Conservation (phyloP, 1,140 invertebrate species). For the Triops cancriformis region DNA sequence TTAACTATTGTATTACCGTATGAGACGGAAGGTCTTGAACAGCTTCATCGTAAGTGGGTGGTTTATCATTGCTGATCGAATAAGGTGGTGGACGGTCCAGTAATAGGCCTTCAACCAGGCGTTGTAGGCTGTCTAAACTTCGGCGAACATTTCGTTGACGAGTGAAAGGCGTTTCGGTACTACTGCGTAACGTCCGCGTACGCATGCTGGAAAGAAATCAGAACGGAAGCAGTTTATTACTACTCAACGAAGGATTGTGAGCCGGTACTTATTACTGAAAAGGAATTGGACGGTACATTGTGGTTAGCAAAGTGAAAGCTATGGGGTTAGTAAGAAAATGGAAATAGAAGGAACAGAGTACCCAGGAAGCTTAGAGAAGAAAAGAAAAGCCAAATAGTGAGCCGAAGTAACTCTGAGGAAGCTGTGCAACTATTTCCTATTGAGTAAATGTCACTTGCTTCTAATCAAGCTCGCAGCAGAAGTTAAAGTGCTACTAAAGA, state of each 20-base stretch:
- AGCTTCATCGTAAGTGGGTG: conserved; percentile 26
- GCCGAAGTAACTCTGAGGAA: too few species aligned
- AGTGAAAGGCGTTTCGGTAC: neutral
- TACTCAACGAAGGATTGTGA: neutral
- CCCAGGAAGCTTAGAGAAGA: too few species aligned
- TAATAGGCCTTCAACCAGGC: conserved; percentile 23
- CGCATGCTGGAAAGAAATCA: neutral
- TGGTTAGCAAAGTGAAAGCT: too few species aligned
- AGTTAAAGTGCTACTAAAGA: too few species aligned
- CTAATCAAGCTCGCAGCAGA: too few species aligned
- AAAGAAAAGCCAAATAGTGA: too few species aligned
- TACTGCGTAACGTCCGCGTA: neutral
- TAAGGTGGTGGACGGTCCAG: conserved; percentile 25
- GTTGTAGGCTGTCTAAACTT: conserved; percentile 22
- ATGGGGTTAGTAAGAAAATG: too few species aligned
- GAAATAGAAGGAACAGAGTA: too few species aligned
- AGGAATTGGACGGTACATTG: too few species aligned
- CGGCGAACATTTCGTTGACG: neutral
- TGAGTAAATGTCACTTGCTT: too few species aligned
- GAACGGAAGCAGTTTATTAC: neutral
- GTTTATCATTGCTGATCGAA: conserved; percentile 20
- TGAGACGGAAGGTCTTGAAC: neutral
- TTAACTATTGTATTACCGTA: neutral
- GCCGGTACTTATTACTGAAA: neutral
- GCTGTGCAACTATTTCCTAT: too few species aligned